Evolutionary conservation across 2,113 vertebrate genomes (phyloP).

Genomic region (Entomyzon cyanotis): DNA sequence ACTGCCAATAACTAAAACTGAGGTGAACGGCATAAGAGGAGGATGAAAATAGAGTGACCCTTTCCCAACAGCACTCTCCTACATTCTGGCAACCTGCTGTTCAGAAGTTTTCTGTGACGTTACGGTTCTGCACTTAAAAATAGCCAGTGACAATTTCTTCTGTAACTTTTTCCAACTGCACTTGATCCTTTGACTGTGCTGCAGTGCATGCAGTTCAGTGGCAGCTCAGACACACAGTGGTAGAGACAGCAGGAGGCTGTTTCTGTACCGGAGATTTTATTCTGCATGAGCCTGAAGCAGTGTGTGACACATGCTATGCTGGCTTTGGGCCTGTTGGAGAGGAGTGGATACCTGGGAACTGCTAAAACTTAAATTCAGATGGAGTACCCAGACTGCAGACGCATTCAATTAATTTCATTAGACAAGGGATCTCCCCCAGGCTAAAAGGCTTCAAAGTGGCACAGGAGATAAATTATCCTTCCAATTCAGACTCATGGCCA

Average conservation of each 20-base stretch:
- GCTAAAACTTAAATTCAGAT: conserved; percentile 33
- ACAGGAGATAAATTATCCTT: conserved; percentile 61
- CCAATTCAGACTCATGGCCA: conserved; percentile 49
- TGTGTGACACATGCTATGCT: accelerated
- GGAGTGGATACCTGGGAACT: neutral
- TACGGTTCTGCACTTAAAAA: neutral
- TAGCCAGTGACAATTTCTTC: neutral
- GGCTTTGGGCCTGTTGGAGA: neutral
- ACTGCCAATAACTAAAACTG: neutral
- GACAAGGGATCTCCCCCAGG: conserved; percentile 35
- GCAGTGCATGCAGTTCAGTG: neutral
- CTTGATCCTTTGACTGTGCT: neutral
- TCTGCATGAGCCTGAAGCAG: neutral
- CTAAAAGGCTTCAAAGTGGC: conserved; percentile 51
- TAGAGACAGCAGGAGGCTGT: neutral
- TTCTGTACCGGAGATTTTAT: neutral
- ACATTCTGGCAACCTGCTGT: neutral
- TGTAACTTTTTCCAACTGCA: neutral
- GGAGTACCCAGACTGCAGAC: conserved; percentile 16
- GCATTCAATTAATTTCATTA: conserved; percentile 61
- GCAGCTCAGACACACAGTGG: neutral
- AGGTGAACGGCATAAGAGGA: neutral
- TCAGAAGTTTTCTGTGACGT: neutral
- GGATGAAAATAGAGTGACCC: neutral
- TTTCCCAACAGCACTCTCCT: neutral